Evolutionary conservation across 1,140 invertebrate genomes (phyloP).

Genomic region (Onthophagus taurus): DNA sequence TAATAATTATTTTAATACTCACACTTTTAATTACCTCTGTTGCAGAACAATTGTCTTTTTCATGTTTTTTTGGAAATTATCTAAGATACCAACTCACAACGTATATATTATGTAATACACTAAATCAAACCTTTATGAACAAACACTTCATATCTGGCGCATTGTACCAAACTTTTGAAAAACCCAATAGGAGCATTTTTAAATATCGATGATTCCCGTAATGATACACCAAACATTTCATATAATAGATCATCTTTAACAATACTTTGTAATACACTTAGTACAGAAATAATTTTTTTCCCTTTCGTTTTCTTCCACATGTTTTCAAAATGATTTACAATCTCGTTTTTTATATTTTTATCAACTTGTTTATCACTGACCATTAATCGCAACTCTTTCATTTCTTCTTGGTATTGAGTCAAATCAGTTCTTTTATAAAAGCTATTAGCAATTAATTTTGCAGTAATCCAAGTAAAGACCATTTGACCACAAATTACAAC

Average conservation of each 20-base stretch:
- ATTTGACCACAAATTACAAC: neutral
- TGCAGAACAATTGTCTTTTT: too few relatives aligned
- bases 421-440: slow-evolving; percentile 18
- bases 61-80: too few relatives aligned
- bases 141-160: slow-evolving; percentile 14
- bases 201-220: slow-evolving; percentile 12
- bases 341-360: slow-evolving; percentile 17
- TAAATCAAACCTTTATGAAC: slow-evolving; percentile 13
- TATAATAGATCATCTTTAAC: slow-evolving; percentile 19
- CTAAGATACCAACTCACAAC: too few relatives aligned
- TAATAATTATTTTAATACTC: too few relatives aligned
- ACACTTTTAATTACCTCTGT: too few relatives aligned
- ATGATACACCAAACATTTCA: slow-evolving; percentile 17
- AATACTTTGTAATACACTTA: slow-evolving; percentile 12
- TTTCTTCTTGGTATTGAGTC: slow-evolving; percentile 18
- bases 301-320: slow-evolving; percentile 21
- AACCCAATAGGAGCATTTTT: slow-evolving; percentile 8
- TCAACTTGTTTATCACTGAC: slow-evolving; percentile 16
- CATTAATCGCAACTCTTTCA: slow-evolving; percentile 18
- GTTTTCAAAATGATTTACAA: slow-evolving; percentile 23
- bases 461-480: slow-evolving; percentile 7
- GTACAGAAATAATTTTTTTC: slow-evolving; percentile 11
- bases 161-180: slow-evolving; percentile 13
- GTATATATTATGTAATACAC: too few relatives aligned
- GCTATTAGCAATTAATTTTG: slow-evolving; percentile 14